These are phyloP conservation scores for Hycleus cichorii DNA, from an alignment of 1,140 invertebrate genomes.

Conservation along the genomic window DNA sequence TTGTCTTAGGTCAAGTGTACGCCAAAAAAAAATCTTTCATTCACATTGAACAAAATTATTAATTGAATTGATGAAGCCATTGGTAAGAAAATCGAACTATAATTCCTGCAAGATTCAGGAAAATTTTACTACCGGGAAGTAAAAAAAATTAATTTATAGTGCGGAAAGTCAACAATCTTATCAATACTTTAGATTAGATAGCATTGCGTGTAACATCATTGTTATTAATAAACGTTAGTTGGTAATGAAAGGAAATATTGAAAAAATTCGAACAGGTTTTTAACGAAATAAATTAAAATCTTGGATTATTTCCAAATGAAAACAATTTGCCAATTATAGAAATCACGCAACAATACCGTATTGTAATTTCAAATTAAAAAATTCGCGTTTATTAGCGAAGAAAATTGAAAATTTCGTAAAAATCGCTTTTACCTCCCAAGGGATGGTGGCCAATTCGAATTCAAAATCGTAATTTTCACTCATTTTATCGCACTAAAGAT, in stretches of 20 bases:
- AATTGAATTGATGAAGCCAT: too few species aligned
- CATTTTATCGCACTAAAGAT: background rate
- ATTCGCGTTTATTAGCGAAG: background rate
- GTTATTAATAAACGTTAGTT: slow-evolving; percentile 1
- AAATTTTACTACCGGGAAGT: too few species aligned
- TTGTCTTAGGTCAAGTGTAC: slow-evolving; percentile 6
- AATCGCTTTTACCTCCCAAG: slow-evolving; percentile 27
- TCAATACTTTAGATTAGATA: slow-evolving; percentile 4
- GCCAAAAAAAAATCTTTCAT: too few species aligned
- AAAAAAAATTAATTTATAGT: too few species aligned
- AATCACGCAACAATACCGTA: background rate
- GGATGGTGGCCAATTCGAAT: slow-evolving; percentile 31
- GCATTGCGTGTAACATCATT: background rate
- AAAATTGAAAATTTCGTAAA: background rate
- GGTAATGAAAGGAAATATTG: too few species aligned
- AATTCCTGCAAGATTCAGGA: too few species aligned
- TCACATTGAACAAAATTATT: too few species aligned
- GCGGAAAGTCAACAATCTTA: background rate
- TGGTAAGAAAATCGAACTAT: too few species aligned
- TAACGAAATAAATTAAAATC: background rate
- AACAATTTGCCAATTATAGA: slow-evolving; percentile 3
- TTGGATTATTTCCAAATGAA: slow-evolving; percentile 3
- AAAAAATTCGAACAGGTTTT: background rate
- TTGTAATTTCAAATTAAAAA: background rate
- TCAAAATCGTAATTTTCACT: slow-evolving; percentile 30